Conservation (phyloP, 2,888 invertebrate species). For the Mesorhabditis spiculigera region DNA sequence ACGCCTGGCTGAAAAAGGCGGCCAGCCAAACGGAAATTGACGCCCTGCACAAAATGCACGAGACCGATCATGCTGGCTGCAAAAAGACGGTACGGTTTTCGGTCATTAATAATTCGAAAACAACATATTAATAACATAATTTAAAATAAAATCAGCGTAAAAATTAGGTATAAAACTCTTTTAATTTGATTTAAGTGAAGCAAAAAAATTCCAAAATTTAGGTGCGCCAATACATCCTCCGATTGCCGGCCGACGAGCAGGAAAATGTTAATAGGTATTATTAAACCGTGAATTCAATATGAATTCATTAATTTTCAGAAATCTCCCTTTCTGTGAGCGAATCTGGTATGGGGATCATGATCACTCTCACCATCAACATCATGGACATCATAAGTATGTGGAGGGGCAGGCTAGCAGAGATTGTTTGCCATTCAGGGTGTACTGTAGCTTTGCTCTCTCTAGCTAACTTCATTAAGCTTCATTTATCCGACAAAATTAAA, state of each 20-base stretch:
- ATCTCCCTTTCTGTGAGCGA: slow-evolving; percentile 45
- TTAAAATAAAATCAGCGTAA: too few species aligned
- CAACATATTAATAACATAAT: too few species aligned
- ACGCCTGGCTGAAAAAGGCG: slow-evolving; percentile 42
- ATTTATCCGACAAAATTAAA: too few species aligned
- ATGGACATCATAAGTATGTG: slow-evolving; percentile 11
- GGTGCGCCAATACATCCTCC: slow-evolving; percentile 33
- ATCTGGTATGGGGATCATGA: slow-evolving; percentile 37
- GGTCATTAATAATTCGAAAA: too few species aligned
- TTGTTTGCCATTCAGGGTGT: too few species aligned
- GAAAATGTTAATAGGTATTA: neutral
- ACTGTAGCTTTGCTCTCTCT: too few species aligned
- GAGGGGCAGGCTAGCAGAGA: too few species aligned
- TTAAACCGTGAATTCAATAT: neutral
- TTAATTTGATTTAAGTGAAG: too few species aligned
- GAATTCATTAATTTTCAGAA: slow-evolving; percentile 10
- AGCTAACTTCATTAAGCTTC: too few species aligned
- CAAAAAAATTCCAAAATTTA: neutral
- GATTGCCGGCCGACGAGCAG: slow-evolving; percentile 22
- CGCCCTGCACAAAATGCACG: slow-evolving; percentile 37
- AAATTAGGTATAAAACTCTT: too few species aligned
- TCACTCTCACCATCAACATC: slow-evolving; percentile 13
- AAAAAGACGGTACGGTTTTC: slow-evolving; percentile 21
- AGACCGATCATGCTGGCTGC: slow-evolving; percentile 37
- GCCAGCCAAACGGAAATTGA: slow-evolving; percentile 42